Conservation (phyloP, 2,797 vertebrate genomes). For the Falco cherrug region DNA sequence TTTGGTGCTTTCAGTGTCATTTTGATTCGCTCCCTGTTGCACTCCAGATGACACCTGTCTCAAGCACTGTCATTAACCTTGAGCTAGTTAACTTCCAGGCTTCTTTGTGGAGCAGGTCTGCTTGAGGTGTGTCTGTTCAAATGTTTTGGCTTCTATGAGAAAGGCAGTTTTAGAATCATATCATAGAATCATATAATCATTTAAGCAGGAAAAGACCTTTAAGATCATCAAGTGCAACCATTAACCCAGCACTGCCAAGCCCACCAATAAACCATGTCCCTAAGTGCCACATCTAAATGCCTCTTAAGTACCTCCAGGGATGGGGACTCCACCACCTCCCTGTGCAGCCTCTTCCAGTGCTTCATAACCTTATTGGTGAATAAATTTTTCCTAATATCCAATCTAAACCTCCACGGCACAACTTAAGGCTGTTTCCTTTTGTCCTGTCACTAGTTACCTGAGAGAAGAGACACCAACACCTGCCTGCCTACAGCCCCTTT, state of each 20-base stretch:
- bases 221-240: background rate
- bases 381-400: background rate
- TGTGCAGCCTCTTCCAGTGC: background rate
- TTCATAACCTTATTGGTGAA: rapidly evolving
- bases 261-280: too few relatives aligned
- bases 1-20: background rate
- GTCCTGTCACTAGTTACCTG: background rate
- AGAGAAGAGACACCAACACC: too few relatives aligned
- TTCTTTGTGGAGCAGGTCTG: background rate
- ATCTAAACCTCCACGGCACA: background rate
- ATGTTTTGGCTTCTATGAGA: background rate
- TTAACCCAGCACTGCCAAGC: background rate
- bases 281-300: too few relatives aligned
- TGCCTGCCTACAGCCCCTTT: too few relatives aligned
- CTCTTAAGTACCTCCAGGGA: too few relatives aligned
- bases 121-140: background rate
- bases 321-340: background rate
- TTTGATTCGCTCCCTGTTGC: background rate
- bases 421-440: rapidly evolving
- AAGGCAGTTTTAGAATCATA: background rate
- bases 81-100: background rate
- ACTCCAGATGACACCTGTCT: background rate
- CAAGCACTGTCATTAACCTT: background rate
- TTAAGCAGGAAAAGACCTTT: background rate
- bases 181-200: background rate